Conservation (phyloP, 2,888 invertebrate species). For the Beris chalybata region DNA sequence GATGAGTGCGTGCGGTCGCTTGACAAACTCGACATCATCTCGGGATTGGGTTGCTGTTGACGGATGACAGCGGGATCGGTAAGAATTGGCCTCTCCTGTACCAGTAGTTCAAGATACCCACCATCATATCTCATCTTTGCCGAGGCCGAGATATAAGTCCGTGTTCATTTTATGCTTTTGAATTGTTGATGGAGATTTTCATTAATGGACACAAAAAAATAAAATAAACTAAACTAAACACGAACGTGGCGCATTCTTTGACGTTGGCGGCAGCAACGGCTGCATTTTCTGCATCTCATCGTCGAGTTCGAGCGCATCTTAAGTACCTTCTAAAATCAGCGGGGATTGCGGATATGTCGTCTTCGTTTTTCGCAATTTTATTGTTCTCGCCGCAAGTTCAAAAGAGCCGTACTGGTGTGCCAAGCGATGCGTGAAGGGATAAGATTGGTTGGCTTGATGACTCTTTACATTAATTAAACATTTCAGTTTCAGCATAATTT, state of each 20-base stretch:
- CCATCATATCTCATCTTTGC: too few relatives aligned
- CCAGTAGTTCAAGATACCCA: background rate
- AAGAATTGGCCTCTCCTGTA: background rate
- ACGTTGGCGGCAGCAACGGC: too few relatives aligned
- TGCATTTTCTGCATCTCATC: too few relatives aligned
- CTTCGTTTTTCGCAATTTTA: too few relatives aligned
- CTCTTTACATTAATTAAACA: slow-evolving; percentile 28
- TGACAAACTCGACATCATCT: background rate
- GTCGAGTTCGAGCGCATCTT: background rate
- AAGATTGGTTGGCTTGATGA: slow-evolving; percentile 26
- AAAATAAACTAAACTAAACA: too few relatives aligned
- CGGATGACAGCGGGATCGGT: too few relatives aligned
- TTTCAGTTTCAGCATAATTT: slow-evolving; percentile 23
- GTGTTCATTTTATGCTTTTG: too few relatives aligned
- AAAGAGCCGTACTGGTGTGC: background rate
- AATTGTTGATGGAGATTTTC: too few relatives aligned
- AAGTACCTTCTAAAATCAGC: slow-evolving; percentile 18
- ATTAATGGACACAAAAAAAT: too few relatives aligned
- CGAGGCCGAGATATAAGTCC: too few relatives aligned
- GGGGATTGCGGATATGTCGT: slow-evolving; percentile 4
- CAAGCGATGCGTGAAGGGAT: slow-evolving; percentile 15
- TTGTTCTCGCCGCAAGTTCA: background rate
- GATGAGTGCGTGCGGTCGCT: slow-evolving; percentile 15
- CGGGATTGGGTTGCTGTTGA: background rate
- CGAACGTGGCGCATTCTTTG: too few relatives aligned